Conservation (phyloP, 2,888 invertebrate genomes). For the Mesodorylaimus sp. region DNA sequence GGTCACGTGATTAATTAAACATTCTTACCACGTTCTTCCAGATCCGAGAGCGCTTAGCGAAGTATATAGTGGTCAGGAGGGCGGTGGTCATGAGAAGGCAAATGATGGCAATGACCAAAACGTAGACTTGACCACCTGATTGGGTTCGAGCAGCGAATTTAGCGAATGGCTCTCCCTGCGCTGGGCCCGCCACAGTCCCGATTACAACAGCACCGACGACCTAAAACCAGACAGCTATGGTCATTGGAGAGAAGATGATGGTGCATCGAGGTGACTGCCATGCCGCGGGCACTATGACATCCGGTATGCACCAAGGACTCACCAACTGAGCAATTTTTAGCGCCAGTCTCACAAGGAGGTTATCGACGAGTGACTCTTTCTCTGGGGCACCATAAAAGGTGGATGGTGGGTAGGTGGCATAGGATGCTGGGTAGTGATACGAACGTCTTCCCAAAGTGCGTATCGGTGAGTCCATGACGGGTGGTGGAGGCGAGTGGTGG, state of each 20-base stretch:
- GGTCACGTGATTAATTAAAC: not conserved
- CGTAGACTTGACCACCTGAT: not conserved
- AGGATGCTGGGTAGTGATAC: not conserved
- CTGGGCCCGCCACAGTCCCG: not conserved
- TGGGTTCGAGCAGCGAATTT: not conserved
- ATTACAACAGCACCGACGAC: not conserved
- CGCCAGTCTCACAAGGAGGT: not conserved
- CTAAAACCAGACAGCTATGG: not conserved
- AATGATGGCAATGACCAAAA: not conserved
- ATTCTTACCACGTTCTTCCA: conserved; percentile 1
- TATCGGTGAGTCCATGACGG: too few species aligned
- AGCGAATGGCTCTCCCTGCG: not conserved
- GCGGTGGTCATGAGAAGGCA: not conserved
- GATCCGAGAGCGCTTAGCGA: not conserved
- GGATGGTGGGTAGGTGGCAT: not conserved
- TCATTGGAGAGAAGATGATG: too few species aligned
- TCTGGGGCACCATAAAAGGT: not conserved
- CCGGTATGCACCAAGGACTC: not conserved
- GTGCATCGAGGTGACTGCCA: too few species aligned
- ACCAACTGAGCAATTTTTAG: not conserved
- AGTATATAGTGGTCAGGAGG: not conserved
- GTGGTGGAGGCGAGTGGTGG: not conserved
- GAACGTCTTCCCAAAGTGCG: not conserved
- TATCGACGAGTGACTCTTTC: not conserved
- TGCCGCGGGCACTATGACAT: too few species aligned